phyloP scores from a whole-genome alignment of 2,888 invertebrate species.

The Pseudeuparius sepicola region DNA sequence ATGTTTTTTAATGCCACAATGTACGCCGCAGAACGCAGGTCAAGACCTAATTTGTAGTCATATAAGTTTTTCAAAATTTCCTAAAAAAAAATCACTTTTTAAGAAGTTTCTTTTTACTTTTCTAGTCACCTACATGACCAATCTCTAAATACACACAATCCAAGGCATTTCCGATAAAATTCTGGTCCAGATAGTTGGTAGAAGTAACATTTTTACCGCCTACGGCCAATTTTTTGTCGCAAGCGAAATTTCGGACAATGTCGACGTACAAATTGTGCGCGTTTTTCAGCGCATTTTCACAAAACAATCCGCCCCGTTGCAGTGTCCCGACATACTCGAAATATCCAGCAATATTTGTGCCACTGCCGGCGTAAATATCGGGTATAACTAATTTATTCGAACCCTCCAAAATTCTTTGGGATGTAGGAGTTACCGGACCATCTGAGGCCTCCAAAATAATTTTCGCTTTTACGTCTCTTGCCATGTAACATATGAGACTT shows the following conservation, averaged over 20 bases:
- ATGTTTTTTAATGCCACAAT: constrained; percentile 31
- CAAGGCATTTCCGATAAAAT: no score
- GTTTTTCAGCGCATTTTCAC: constrained; percentile 20
- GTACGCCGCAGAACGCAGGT: constrained; percentile 33
- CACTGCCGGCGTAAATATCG: constrained; percentile 33
- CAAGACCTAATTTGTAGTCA: constrained; percentile 27
- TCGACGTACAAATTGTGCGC: constrained; percentile 5
- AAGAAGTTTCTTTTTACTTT: no score
- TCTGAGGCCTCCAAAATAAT: constrained; percentile 35
- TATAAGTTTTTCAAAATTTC: constrained; percentile 28
- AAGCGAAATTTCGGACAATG: constrained; percentile 8
- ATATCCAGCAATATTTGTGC: constrained; percentile 32
- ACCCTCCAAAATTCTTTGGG: constrained; percentile 32
- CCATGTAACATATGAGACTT: constrained; percentile 31
- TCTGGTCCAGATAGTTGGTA: no score
- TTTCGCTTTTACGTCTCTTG: constrained; percentile 34
- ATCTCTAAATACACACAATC: no score
- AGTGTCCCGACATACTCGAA: constrained; percentile 32
- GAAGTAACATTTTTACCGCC: no score
- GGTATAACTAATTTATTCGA: constrained; percentile 33
- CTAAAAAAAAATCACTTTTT: constrained; percentile 27
- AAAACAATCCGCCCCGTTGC: constrained; percentile 18
- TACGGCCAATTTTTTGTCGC: background rate
- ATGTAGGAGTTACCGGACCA: constrained; percentile 33
- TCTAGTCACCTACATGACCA: no score